Evolutionary conservation across 2,113 vertebrate genomes (phyloP), one percentile per base, ranked within the genome.

Genomic region (Pangasianodon hypophthalmus): DNA sequence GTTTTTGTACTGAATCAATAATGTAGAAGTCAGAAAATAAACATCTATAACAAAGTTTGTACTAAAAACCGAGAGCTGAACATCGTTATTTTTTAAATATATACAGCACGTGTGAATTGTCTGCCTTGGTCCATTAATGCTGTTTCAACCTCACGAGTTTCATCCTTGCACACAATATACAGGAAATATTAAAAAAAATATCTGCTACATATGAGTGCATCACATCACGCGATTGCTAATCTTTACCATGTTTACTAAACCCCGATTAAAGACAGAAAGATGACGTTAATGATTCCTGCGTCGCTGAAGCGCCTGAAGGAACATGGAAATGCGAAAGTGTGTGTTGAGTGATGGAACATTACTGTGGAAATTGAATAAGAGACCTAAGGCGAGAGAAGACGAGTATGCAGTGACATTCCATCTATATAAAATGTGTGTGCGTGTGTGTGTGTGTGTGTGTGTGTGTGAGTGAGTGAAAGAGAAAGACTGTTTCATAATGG

Each of bases 391-490:
- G 5, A 44, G 60, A 64, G 82, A 26, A 60, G 52, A 83, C 3
- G 54, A 58, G 21, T 26, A 46, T 26, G 58, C 54, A 62, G 52
- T 16, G 75, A 48, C 75, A 79, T 48, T 54, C 24, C 44, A 50
- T 69, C 26, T 8, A 8, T 48, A 37, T 50, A 87, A 75, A 77
- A n/a, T 19, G 37, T 67, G 60, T 69, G 56, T 84, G 60, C 83
- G 75, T 37, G 60, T 85, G 56, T 69, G 56, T 54, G 26, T 84
- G 80, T 73, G 86, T 37, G 37, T 67, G 60, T 69, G 56, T 84
- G 60, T 83, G 75, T 37, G 60, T 85, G 56, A 56, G 56, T 54
- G 80, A 84, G 62, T 29, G 10, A 50, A 6, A 50, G 7, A 46
- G 62, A 29, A 19, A 37, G 37, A 37, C 37, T 37, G 37, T 37